Evolutionary conservation across 2,888 invertebrate genomes (phyloP).

Genomic region (Clitarchus hookeri): DNA sequence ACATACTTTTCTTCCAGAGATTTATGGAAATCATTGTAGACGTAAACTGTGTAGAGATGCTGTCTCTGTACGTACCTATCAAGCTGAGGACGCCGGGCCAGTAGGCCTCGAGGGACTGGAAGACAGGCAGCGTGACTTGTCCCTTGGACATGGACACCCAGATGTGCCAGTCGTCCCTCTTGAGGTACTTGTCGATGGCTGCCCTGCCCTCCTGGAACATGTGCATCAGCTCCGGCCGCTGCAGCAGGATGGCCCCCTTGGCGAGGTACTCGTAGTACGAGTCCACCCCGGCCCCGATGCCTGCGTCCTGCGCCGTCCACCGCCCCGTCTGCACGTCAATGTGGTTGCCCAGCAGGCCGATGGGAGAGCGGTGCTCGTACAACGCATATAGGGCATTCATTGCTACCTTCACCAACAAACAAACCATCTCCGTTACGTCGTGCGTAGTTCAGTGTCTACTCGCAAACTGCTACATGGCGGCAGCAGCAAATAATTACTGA

Average conservation of each 20-base stretch:
- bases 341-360: conserved; percentile 95
- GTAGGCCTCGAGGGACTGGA: no score
- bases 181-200: conserved; percentile 82
- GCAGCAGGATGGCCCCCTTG: conserved; percentile 90
- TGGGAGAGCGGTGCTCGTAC: conserved; percentile 82
- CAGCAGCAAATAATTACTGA: no score
- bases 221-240: conserved; percentile 86
- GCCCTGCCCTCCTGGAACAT: conserved; percentile 83
- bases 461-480: no score
- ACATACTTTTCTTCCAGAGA: no score
- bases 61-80: no score
- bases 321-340: conserved; percentile 91
- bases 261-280: conserved; percentile 98
- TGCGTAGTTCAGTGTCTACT: no score
- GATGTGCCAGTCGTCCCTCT: conserved; percentile 97
- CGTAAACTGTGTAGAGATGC: no score
- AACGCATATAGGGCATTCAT: conserved; percentile 88
- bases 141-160: conserved; percentile 99
- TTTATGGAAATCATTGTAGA: no score
- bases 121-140: conserved; percentile 94
- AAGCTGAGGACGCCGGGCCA: no score
- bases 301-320: conserved; percentile 98
- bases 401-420: conserved; percentile 66
- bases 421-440: no score
- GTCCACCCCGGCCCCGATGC: conserved; percentile 94